phyloP scores from a whole-genome alignment of 1,140 invertebrate species.

The Dinothrombium tinctorium region DNA sequence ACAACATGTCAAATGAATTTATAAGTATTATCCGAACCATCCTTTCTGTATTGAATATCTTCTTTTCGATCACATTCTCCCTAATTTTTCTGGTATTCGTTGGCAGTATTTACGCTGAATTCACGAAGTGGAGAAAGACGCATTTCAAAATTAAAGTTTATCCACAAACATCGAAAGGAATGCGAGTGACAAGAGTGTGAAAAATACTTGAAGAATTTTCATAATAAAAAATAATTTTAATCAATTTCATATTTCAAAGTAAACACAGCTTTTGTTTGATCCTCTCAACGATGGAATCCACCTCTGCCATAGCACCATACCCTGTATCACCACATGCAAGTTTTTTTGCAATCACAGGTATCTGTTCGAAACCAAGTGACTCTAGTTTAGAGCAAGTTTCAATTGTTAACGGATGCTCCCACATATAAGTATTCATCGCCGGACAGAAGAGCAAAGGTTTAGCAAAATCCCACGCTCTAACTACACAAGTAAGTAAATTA shows the following conservation, averaged over 20 bases:
- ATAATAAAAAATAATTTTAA: no score
- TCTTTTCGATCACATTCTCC: no score
- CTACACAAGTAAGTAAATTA: slow-evolving; percentile 77
- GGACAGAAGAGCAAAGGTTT: slow-evolving; percentile 72
- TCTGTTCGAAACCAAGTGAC: slow-evolving; percentile 50
- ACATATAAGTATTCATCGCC: slow-evolving; percentile 97
- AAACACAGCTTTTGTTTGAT: neutral
- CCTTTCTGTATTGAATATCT: no score
- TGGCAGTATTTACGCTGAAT: no score
- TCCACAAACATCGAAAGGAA: no score
- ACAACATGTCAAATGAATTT: no score
- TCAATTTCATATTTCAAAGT: neutral
- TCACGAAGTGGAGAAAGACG: no score
- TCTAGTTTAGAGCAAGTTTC: slow-evolving; percentile 47
- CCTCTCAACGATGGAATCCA: slow-evolving; percentile 2
- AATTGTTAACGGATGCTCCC: slow-evolving; percentile 73
- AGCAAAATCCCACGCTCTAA: slow-evolving; percentile 67
- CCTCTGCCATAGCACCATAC: slow-evolving; percentile 65
- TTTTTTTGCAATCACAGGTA: slow-evolving; percentile 64
- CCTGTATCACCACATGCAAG: slow-evolving; percentile 86
- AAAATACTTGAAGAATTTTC: no score
- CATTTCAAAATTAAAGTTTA: no score
- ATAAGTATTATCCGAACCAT: no score
- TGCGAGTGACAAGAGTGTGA: no score
- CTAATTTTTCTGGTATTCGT: no score